phyloP scores from a whole-genome alignment of 2,113 vertebrate genomes.

The Boleophthalmus pectinirostris region DNA sequence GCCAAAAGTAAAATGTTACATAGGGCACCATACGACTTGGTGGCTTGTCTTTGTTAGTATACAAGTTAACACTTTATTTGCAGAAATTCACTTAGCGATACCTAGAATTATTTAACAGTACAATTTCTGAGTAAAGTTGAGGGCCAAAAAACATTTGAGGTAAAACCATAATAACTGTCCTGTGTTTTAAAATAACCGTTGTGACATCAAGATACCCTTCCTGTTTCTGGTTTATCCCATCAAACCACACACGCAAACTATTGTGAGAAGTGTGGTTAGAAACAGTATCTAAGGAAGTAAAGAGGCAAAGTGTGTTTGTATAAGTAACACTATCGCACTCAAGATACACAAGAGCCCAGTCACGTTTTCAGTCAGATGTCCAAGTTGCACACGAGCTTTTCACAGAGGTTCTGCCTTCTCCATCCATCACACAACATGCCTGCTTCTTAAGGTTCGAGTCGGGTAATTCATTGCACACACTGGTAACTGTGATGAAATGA shows the following conservation, averaged over 20 bases:
- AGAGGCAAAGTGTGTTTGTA: background rate
- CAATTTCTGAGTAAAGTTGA: no score
- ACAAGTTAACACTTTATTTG: no score
- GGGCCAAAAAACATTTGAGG: background rate
- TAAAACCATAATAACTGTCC: background rate
- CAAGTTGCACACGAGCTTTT: background rate
- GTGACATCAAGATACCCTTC: slow-evolving; percentile 3
- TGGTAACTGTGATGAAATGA: slow-evolving; percentile 18
- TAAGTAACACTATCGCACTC: background rate
- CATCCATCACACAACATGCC: background rate
- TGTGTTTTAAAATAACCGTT: background rate
- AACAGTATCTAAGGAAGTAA: slow-evolving; percentile 23
- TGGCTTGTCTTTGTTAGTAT: no score
- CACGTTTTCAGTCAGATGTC: background rate
- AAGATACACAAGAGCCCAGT: background rate
- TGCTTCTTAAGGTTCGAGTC: no score
- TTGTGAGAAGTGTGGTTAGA: slow-evolving; percentile 27
- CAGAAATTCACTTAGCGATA: no score
- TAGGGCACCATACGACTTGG: no score
- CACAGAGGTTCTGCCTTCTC: background rate
- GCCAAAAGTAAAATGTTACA: background rate
- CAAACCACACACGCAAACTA: background rate
- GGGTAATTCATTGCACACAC: slow-evolving; percentile 14
- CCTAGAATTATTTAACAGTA: no score
- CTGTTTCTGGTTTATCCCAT: background rate